Conservation (phyloP, 2,113 vertebrate species). For the Alexandromys fortis region DNA sequence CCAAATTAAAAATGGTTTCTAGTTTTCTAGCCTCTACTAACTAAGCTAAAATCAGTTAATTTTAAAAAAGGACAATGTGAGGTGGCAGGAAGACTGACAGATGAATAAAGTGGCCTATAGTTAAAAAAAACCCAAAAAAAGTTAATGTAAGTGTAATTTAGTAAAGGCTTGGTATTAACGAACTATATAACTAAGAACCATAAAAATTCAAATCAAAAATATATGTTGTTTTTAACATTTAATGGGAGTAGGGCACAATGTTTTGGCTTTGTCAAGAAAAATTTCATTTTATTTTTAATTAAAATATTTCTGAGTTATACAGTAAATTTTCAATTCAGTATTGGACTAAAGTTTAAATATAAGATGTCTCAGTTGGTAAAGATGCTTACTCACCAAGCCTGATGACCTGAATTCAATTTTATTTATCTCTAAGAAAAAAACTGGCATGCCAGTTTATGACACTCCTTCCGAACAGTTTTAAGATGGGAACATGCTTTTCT, state of each 20-base stretch:
- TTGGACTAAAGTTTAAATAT: too few species aligned
- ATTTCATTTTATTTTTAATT: too few species aligned
- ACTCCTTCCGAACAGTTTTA: slow-evolving; percentile 29
- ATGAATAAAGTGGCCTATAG: slow-evolving; percentile 25
- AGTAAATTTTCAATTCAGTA: too few species aligned
- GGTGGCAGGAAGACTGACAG: background rate
- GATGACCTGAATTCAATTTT: background rate
- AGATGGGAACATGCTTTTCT: slow-evolving; percentile 47
- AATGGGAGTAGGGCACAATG: background rate
- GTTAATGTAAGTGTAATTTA: background rate
- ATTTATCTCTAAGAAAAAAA: slow-evolving; percentile 34
- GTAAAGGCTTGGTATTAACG: slow-evolving; percentile 37
- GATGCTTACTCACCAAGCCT: too few species aligned
- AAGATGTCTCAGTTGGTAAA: too few species aligned
- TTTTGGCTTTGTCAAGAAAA: too few species aligned
- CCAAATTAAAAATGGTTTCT: slow-evolving; percentile 50
- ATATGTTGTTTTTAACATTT: background rate
- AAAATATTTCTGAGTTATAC: too few species aligned
- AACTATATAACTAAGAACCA: slow-evolving; percentile 39
- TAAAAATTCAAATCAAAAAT: slow-evolving; percentile 16
- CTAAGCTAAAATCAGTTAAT: slow-evolving; percentile 48
- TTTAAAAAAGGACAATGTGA: background rate
- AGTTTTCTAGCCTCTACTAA: slow-evolving; percentile 40
- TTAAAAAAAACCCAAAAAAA: background rate
- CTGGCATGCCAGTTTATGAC: background rate